Evolutionary conservation across 2,888 invertebrate species (phyloP).

Genomic region (Iphiclides podalirius): DNA sequence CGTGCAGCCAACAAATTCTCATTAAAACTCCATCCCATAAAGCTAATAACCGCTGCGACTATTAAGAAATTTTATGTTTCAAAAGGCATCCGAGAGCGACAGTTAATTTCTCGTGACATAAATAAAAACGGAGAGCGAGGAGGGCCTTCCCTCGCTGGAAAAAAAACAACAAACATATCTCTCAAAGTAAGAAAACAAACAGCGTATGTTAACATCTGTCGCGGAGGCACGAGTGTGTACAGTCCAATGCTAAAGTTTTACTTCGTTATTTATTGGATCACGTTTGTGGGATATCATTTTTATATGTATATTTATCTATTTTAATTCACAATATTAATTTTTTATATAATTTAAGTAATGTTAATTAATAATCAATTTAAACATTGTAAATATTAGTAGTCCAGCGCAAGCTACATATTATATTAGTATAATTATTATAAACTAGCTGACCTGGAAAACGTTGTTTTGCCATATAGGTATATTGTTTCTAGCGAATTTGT

Average conservation of each 20-base stretch:
- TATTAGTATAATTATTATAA: not conserved
- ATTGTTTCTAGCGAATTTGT: not conserved
- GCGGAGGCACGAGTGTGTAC: constrained; percentile 59
- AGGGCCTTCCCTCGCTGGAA: constrained; percentile 52
- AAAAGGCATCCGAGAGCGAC: constrained; percentile 50
- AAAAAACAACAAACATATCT: constrained; percentile 76
- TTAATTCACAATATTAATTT: not conserved
- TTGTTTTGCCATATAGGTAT: not conserved
- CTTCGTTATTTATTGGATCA: constrained; percentile 20
- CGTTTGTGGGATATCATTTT: not conserved
- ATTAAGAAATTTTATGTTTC: constrained; percentile 64
- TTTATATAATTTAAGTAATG: too few relatives aligned
- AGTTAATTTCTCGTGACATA: constrained; percentile 76
- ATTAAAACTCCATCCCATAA: constrained; percentile 33
- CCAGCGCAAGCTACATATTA: too few relatives aligned
- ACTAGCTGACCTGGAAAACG: not conserved
- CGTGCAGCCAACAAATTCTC: constrained; percentile 32
- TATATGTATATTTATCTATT: not conserved
- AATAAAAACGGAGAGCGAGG: constrained; percentile 62
- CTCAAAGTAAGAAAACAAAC: constrained; percentile 77
- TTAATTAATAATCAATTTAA: too few relatives aligned
- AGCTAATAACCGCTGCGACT: constrained; percentile 44
- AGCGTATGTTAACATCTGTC: constrained; percentile 79
- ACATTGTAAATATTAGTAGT: not conserved
- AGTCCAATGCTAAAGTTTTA: constrained; percentile 37